These are phyloP conservation scores for Morone saxatilis DNA, from an alignment of 2,113 vertebrate genomes.

Conservation along the genomic window DNA sequence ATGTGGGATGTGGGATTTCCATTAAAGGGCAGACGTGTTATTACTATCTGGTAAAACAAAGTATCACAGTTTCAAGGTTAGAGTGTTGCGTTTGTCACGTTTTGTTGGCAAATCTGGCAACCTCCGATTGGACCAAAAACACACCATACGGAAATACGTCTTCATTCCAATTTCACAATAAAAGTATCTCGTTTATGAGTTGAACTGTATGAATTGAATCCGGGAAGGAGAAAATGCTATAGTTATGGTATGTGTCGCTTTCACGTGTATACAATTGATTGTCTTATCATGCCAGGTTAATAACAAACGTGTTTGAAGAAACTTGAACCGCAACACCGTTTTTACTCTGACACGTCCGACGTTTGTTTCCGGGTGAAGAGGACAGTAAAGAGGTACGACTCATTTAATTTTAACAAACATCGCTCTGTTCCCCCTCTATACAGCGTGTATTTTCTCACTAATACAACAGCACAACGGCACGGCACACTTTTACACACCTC, in stretches of 20 bases:
- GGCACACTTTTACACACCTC: background rate
- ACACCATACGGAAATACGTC: slow-evolving; percentile 40
- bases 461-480: no score
- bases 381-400: slow-evolving; percentile 69
- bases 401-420: slow-evolving; percentile 61
- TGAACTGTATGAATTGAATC: fast-evolving
- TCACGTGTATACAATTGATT: fast-evolving
- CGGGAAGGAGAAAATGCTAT: fast-evolving
- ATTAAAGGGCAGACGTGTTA: background rate
- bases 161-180: slow-evolving; percentile 51
- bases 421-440: background rate
- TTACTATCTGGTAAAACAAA: no score
- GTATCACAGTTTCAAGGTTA: background rate
- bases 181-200: background rate
- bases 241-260: fast-evolving
- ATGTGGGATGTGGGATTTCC: background rate
- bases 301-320: fast-evolving
- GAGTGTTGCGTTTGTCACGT: background rate
- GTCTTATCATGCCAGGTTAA: background rate
- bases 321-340: fast-evolving
- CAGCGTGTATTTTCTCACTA: background rate
- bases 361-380: slow-evolving; percentile 73
- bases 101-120: slow-evolving; percentile 72
- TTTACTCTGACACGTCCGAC: slow-evolving; percentile 36
- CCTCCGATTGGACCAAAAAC: slow-evolving; percentile 64